Evolutionary conservation across 1,140 invertebrate genomes (phyloP), one percentile per base, ranked within the genome.

Genomic region (Sarcophaga peregrina): DNA sequence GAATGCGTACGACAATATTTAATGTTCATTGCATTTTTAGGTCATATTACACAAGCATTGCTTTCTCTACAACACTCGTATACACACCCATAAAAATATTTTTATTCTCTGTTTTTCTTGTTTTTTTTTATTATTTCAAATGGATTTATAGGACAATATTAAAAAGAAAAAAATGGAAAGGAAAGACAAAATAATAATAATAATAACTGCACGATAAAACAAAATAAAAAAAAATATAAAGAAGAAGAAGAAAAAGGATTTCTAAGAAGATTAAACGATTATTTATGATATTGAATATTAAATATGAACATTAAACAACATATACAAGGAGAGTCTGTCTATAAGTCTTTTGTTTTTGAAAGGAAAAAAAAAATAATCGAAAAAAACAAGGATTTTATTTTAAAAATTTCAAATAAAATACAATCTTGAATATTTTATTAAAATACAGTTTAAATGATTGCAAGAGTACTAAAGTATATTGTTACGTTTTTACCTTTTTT

Each of bases 1-100:
- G 75, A 78, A 78, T 78, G 17, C 47, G 48, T 20, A 78, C 75
- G 50, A 37, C 25, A 78, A 78, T 78, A 78, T 78, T 78, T 78
- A 78, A 78, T 78, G 75, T 78, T 78, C 47, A 78, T 3, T 78
- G 75, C 75, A 78, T 78, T 78, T 78, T 78, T 78, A 78, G 75
- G 75, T 78, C 75, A 78, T 50, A 78, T 78, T 50, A 50, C 20
- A 25, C 75, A 78, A 78, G n/a, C 37, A 68, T 68, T 68, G 54
- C 25, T 37, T 37, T 37, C 25, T 37, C 25, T 37, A 37, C 25
- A 37, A 4, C 25, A 37, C 25, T 37, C 25, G 25, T 37, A 37
- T 37, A 37, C 1, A n/a, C n/a, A n/a, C n/a, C n/a, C n/a, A n/a
- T n/a, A n/a, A 37, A 37, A 37, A 37, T 37, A 37, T 37, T 37